Base-by-base conservation (phyloP, 2,888 invertebrate species). In the Argynnis bischoffii region DNA sequence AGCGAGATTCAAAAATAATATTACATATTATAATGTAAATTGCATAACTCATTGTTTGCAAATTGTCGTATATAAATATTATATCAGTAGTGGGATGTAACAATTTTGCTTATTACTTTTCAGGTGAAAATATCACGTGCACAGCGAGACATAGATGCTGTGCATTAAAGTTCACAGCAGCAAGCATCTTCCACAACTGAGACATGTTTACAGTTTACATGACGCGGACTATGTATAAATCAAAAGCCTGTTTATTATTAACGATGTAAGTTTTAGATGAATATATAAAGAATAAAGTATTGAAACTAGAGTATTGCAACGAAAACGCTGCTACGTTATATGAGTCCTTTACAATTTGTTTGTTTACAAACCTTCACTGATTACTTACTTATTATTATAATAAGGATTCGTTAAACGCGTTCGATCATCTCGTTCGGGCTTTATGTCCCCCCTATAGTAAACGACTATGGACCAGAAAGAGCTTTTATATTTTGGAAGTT, bases 41-140 rank as follows among this genome's bases (percentile, higher is more conserved):
- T 11, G 11, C 8, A 41, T 3, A 41, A 41, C 11, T 41, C 35
- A 41, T 2, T 1, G 1, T 35, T 8, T 41, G 11, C 8, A 41
- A 41, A 41, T 11, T 41, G 8, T 41, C 2, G 2, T 31, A 31
- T 6, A 6, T 31, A 35, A 35, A 35, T 35, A 18, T 18, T 18
- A 41, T 11, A 59, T 15, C 21, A n/a, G 8, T 57, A 16, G 55
- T 41, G 35, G 14, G 16, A 41, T 57, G 13, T 69, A 66, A 60
- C 59, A 55, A 55, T 53, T 57, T 35, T 46, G 61, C n/a, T 56
- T 65, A 57, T 70, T 55, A 47, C 72, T 72, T 83, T 84, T 14
- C 85, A 92, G 92, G 96, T 98, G 69, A 99, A 99, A 93, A 98
- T 97, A 87, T 99, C 99, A 51, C 95, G 98, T 78, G 98, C 98